Base-by-base conservation (phyloP, 2,797 vertebrate genomes). In the Rhadinocentrus ornatus region DNA sequence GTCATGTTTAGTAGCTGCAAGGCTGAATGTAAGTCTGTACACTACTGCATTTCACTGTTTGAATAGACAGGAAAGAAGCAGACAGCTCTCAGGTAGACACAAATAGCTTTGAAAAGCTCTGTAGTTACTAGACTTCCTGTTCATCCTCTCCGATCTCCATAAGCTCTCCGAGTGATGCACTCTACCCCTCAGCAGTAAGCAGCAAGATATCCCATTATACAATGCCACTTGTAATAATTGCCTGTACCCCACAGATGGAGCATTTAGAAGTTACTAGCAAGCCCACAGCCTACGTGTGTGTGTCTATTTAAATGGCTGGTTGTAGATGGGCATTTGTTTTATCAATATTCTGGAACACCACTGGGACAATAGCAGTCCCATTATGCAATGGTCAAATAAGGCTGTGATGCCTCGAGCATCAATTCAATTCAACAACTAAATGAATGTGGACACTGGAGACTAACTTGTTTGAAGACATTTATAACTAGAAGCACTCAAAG, bases 151-250 rank as follows among this genome's bases (percentile, higher is more conserved):
- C 73, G 56, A 78, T 90, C 73, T 81, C 83, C 73, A 83, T 86
- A 76, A 83, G 54, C 61, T 81, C 54, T 24, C 32, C 66, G 60
- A 69, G 70, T 72, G 73, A 59, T 75, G 66, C 78, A 60, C 71
- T 83, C 35, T 16, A 41, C 66, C 64, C 50, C 59, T 78, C 62
- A 50, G 69, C 69, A 77, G 71, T 80, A 65, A 77, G 69, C 24
- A 11, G 69, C 34, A 69, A 72, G 67, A 80, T 69, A 78, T 76
- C 67, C 74, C 79, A 78, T 87, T 82, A 81, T 69, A 64, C 71
- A 39, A 44, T 66, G 65, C 66, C 71, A 89, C 85, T 81, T 71
- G 70, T 86, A 63, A 82, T 86, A 87, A 88, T 87, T 88, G 62
- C 70, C 46, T 76, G 44, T 54, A 61, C 29, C 57, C 59, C 29